Base-by-base conservation (phyloP, 2,888 invertebrate species). In the Autographa gamma region DNA sequence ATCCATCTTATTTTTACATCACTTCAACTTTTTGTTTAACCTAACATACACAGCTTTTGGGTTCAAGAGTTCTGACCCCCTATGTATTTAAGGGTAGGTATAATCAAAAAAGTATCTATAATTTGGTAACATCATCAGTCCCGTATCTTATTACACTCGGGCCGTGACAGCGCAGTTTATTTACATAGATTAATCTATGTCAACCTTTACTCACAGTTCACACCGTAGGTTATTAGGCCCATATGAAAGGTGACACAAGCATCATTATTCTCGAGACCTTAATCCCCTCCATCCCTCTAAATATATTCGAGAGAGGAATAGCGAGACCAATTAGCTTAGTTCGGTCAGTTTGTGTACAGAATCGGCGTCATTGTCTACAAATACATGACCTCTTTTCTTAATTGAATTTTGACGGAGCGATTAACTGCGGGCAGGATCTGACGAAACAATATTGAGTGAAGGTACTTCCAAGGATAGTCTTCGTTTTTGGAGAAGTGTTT, bases 391-490 rank as follows among this genome's bases (percentile, higher is more conserved):
- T 56, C 4, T 56, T 19, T 19, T 56, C 54, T 25, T 56, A 56
- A 56, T 56, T 56, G 54, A 56, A 56, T 56, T 54, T 56, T 13
- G 25, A 48, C 8, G 54, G 9, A 54, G 18, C 54, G 54, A 56
- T 56, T 56, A 19, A 25, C 11, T 56, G 54, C 25, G 54, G 0
- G 13, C 19, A 25, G 54, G n/a, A 9, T 48, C 18, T 32, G 31
- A 54, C 56, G 9, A 41, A 56, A 60, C n/a, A 66, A 61, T 59
- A 73, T 69, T 64, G 25, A 59, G 34, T 18, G 64, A 65, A 70
- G 48, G 48, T 48, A 5, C 7, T 48, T 48, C n/a, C n/a, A n/a
- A 48, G n/a, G 48, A n/a, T 48, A 25, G 25, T 25, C 25, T 3
- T 25, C 25, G 25, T 25, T 25, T 25, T 2, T 25, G 1, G n/a